phyloP scores from a whole-genome alignment of 2,113 vertebrate genomes.

The Spilogale gracilis region DNA sequence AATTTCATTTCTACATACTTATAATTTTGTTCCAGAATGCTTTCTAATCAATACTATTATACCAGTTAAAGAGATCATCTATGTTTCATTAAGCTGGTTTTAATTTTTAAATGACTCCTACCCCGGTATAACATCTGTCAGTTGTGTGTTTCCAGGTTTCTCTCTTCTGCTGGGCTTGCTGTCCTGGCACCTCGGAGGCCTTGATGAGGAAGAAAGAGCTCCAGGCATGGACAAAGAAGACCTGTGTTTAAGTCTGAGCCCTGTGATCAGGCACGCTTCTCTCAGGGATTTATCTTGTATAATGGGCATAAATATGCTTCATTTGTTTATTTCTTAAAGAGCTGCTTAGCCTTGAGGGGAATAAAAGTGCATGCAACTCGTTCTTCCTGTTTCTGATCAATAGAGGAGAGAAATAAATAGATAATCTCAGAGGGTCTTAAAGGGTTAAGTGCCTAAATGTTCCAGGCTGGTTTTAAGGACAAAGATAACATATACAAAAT shows the following conservation, averaged over 20 bases:
- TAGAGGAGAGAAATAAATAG: slow-evolving; percentile 14
- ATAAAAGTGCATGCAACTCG: background rate
- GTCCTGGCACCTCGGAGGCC: background rate
- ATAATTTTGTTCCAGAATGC: slow-evolving; percentile 2
- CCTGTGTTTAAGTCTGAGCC: slow-evolving; percentile 16
- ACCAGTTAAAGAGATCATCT: background rate
- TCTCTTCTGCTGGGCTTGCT: background rate
- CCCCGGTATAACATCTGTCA: background rate
- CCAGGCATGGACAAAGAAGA: background rate
- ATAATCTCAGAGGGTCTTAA: background rate
- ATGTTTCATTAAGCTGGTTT: background rate
- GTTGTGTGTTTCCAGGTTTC: background rate
- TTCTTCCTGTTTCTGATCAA: slow-evolving; percentile 31
- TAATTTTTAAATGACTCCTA: background rate
- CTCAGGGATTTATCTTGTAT: slow-evolving; percentile 22
- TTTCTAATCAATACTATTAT: background rate
- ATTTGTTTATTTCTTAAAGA: slow-evolving; percentile 64
- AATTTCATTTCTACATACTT: background rate
- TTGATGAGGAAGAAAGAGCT: background rate
- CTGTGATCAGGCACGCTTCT: slow-evolving; percentile 47
- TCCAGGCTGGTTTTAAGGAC: background rate
- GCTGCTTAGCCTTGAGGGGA: slow-evolving; percentile 19
- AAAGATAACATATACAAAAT: background rate
- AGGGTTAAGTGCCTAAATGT: background rate
- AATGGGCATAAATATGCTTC: slow-evolving; percentile 6